Evolutionary conservation across 1,140 invertebrate species (phyloP), one percentile per base, ranked within the genome.

Genomic region (Zaprionus capensis): DNA sequence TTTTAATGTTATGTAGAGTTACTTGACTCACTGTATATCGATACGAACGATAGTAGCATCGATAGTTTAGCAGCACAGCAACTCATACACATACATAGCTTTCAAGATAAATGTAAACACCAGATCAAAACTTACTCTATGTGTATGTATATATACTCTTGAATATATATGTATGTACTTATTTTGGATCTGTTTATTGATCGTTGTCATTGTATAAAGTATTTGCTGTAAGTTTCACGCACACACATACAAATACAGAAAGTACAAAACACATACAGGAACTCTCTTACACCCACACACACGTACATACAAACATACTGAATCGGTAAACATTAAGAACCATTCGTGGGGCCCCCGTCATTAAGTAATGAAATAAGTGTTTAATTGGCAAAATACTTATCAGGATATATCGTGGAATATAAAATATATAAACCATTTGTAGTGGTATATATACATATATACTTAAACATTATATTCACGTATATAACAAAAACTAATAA

Each of bases 191-290:
- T 51, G 34, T 62, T 61, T 56, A 26, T 51, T 67, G 31, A 65
- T 51, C 69, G 26, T 61, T 61, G 69, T 77, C 59, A 80, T 75
- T 88, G 81, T 88, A 79, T 65, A 81, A 90, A 90, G 85, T 90
- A 91, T 36, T 90, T 90, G 86, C 85, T 90, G 86, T 90, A 91
- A 91, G 85, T 90, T 90, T 85, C 71, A 69, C 69, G 62, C 57
- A 56, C 62, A 46, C 7, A 71, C 38, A 26, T n/a, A 61, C 15
- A 38, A 38, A 24, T 20, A 59, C 55, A 57, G 22, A 11, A 34
- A 9, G 9, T 6, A 57, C 44, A 64, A 55, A 55, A 66, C 26
- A 66, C 46, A 53, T 26, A 61, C 34, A 46, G n/a, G 3, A 56
- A 56, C 58, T 53, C 53, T 36, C 17, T 15, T 53, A 11, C 41